Conservation (phyloP, 2,888 invertebrate species). For the Drosophila picticornis region DNA sequence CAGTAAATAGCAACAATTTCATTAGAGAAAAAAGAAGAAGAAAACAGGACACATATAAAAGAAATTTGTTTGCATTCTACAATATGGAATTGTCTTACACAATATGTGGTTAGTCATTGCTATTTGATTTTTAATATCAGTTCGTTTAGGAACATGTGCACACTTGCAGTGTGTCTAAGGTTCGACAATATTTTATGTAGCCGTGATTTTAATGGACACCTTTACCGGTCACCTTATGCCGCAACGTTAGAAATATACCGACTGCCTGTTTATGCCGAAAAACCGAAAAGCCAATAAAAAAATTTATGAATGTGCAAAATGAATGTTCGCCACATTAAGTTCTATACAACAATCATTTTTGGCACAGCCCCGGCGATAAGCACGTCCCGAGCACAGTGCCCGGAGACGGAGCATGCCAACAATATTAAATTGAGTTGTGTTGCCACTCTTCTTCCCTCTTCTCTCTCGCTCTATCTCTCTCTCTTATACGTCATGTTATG, state of each 20-base stretch:
- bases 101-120: neutral
- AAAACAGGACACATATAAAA: neutral
- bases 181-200: constrained; percentile 13
- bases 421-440: constrained; percentile 17
- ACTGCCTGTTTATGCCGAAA: constrained; percentile 23
- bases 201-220: constrained; percentile 16
- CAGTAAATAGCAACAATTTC: neutral
- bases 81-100: neutral
- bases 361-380: constrained; percentile 52
- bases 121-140: neutral
- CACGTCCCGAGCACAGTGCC: constrained; percentile 45
- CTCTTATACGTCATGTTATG: constrained; percentile 21
- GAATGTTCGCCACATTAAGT: constrained; percentile 42
- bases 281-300: constrained; percentile 49
- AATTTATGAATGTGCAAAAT: constrained; percentile 45
- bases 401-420: constrained; percentile 10
- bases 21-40: neutral
- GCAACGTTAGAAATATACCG: constrained; percentile 17
- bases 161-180: constrained; percentile 19
- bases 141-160: neutral
- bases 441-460: neutral
- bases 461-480: neutral
- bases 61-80: neutral
- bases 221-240: constrained; percentile 15
- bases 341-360: constrained; percentile 26